Evolutionary conservation across 2,797 vertebrate species (phyloP), one percentile per base, ranked within the genome.

Genomic region (Pagetopsis macropterus): DNA sequence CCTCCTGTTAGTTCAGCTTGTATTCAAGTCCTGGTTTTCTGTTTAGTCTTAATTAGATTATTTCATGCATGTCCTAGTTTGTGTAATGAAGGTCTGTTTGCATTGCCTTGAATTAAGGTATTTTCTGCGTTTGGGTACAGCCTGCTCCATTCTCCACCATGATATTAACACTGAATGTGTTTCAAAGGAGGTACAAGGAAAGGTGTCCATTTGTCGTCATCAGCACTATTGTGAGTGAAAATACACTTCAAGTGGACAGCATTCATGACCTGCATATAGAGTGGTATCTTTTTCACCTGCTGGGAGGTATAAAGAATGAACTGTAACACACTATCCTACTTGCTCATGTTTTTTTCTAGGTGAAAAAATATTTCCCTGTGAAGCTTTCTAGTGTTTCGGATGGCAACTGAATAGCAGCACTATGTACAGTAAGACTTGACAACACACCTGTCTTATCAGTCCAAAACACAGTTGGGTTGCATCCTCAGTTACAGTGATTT

Each of bases 251-350:
- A 76, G 67, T 63, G 63, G 72, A 78, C 75, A 78, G 57, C 67
- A 75, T 82, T 65, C 71, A 78, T 64, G 79, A 85, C 76, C 80
- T 81, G 77, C 65, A 76, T 66, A 56, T 9, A 79, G 58, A 79
- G 40, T 5, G 46, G 41, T 46, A 1, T 33, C 12, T 78, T 44
- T 72, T 73, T 69, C 64, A 74, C 56, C 68, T 83, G 55, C 43
- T 78, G 68, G 65, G 59, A 85, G 70, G 65, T 56, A 71, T 82
- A 86, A 85, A 81, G 19, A 14, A 27, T 84, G 57, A 84, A 80
- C 70, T 72, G 44, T 80, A 74, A 81, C 66, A 75, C 62, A 61
- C 2, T 8, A 41, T 2, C n/a, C 43, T 21, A 46, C 57, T 50
- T 16, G 31, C 55, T 78, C 41, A 15, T 46, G 51, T 68, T 60